These are phyloP conservation scores for Nothocercus julius DNA, from an alignment of 2,113 vertebrate species.

Conservation along the genomic window DNA sequence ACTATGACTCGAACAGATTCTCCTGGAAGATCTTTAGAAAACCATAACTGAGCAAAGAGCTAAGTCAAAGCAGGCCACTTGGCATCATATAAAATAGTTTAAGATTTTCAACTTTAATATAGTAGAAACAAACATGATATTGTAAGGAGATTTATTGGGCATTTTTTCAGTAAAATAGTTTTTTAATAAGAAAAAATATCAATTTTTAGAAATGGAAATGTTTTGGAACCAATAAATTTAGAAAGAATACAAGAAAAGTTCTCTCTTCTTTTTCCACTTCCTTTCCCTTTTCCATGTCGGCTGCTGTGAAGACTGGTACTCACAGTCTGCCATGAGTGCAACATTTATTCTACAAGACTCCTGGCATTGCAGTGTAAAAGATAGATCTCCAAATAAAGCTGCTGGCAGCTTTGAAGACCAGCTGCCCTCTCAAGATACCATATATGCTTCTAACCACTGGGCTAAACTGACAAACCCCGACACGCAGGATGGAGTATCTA, in stretches of 20 bases:
- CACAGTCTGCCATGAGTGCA: not conserved
- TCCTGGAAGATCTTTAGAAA: not conserved
- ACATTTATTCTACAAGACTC: not conserved
- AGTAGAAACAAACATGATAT: not conserved
- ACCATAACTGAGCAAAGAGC: not conserved
- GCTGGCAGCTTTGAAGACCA: not conserved
- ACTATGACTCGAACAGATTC: not conserved
- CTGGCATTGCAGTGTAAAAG: not conserved
- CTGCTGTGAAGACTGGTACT: not conserved
- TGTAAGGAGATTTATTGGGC: not conserved
- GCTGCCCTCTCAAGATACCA: not conserved
- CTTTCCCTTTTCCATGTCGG: not conserved
- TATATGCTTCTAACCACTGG: not conserved
- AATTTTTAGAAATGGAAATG: not conserved
- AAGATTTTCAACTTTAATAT: not conserved
- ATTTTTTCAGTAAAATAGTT: not conserved
- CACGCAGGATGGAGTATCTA: not conserved
- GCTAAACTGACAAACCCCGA: not conserved
- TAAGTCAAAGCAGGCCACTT: not conserved
- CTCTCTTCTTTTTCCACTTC: not conserved
- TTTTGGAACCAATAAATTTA: not conserved
- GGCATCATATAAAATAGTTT: not conserved
- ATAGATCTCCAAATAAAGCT: not conserved
- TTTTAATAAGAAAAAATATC: not conserved
- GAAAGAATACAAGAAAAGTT: not conserved